Evolutionary conservation across 1,140 invertebrate species (phyloP).

Genomic region (Conopomorpha cramerella): DNA sequence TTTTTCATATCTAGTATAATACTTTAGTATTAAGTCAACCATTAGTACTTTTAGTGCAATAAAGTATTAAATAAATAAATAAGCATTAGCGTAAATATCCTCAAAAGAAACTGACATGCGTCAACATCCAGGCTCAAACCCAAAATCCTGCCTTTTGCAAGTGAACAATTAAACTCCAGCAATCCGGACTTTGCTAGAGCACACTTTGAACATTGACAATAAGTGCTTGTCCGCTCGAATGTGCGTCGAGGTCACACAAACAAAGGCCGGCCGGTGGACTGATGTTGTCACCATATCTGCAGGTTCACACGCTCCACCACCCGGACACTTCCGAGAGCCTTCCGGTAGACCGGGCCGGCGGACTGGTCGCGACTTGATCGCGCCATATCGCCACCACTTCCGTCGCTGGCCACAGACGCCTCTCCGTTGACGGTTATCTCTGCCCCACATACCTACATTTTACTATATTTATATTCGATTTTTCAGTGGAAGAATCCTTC

Average conservation of each 20-base stretch:
- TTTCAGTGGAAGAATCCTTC: not conserved
- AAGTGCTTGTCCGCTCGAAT: too few relatives aligned
- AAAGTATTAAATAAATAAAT: too few relatives aligned
- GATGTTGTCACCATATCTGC: conserved; percentile 4
- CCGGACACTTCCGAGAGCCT: conserved; percentile 25
- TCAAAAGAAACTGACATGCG: too few relatives aligned
- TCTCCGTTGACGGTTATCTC: not conserved
- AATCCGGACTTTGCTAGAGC: too few relatives aligned
- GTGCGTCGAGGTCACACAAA: not conserved
- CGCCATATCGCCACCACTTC: conserved; percentile 26
- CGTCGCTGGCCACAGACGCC: conserved; percentile 20
- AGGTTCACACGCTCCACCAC: conserved; percentile 30
- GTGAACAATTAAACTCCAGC: too few relatives aligned
- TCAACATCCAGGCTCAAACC: too few relatives aligned
- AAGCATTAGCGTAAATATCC: too few relatives aligned
- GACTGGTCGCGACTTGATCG: conserved; percentile 25
- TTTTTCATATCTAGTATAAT: too few relatives aligned
- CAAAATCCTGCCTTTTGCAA: too few relatives aligned
- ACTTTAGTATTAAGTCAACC: too few relatives aligned
- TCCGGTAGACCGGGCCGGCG: conserved; percentile 19
- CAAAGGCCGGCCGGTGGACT: not conserved
- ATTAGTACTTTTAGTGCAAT: too few relatives aligned
- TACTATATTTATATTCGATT: not conserved
- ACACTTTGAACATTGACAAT: too few relatives aligned
- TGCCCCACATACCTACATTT: not conserved